These are phyloP conservation scores for Varanus salvator DNA, from an alignment of 2,113 vertebrate species.

Conservation along the genomic window DNA sequence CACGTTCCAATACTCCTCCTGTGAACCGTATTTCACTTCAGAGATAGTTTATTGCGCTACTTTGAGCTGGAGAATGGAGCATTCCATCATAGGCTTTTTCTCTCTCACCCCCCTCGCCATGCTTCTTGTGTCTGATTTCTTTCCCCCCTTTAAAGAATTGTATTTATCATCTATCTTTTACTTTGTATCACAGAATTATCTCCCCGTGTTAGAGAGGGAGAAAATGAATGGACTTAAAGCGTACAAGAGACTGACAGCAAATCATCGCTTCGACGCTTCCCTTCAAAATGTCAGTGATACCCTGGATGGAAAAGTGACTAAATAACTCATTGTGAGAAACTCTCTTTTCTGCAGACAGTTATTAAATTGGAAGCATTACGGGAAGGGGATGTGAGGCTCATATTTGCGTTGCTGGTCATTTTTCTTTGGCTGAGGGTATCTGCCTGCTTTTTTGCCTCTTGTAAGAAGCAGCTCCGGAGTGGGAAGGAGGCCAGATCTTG, in stretches of 20 bases:
- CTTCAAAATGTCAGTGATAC: slow-evolving; percentile 66
- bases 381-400: slow-evolving; percentile 64
- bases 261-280: slow-evolving; percentile 65
- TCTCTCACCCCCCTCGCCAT: slow-evolving; percentile 20
- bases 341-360: slow-evolving; percentile 55
- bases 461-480: slow-evolving; percentile 43
- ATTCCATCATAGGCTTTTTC: slow-evolving; percentile 59
- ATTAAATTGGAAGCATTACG: slow-evolving; percentile 64
- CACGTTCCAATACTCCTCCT: slow-evolving; percentile 50
- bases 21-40: slow-evolving; percentile 65
- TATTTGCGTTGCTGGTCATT: slow-evolving; percentile 53
- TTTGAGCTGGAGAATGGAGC: slow-evolving; percentile 59
- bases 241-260: slow-evolving; percentile 64
- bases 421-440: slow-evolving; percentile 56
- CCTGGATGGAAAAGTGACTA: slow-evolving; percentile 62
- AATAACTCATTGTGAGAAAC: slow-evolving; percentile 70
- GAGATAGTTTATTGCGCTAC: slow-evolving; percentile 57
- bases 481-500: slow-evolving; percentile 26
- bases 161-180: slow-evolving; percentile 71
- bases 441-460: background rate
- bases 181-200: slow-evolving; percentile 57
- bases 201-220: slow-evolving; percentile 55
- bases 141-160: slow-evolving; percentile 61
- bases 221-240: slow-evolving; percentile 66
- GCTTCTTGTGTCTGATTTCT: slow-evolving; percentile 33